Conservation (phyloP, 2,888 invertebrate genomes). For the Helobdella robusta region DNA sequence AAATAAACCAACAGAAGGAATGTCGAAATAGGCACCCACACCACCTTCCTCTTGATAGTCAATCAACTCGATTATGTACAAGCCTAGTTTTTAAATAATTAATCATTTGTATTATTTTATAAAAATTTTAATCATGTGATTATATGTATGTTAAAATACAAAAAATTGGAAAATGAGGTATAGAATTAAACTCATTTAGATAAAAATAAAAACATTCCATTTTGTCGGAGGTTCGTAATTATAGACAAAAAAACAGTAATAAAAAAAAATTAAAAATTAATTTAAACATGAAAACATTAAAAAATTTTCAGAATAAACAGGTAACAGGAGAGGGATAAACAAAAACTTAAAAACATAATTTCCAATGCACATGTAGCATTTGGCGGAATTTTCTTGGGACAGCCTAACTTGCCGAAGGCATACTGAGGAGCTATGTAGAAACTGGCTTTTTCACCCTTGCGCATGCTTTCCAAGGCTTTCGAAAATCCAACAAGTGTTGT, state of each 20-base stretch:
- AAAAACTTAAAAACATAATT: too few relatives aligned
- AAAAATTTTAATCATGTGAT: too few relatives aligned
- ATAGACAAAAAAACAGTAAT: background rate
- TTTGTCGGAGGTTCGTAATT: too few relatives aligned
- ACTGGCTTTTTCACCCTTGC: conserved; percentile 18
- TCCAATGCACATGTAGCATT: conserved; percentile 14
- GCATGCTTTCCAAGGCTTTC: conserved; percentile 18
- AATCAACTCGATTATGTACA: conserved; percentile 49
- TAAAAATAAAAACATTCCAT: too few relatives aligned
- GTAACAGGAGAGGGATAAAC: background rate
- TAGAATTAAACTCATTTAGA: too few relatives aligned
- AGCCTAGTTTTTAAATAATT: conserved; percentile 8
- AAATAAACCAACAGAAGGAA: conserved; percentile 42
- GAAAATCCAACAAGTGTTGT: background rate
- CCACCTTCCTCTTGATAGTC: conserved; percentile 56
- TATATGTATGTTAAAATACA: too few relatives aligned
- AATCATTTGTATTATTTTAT: too few relatives aligned
- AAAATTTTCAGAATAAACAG: background rate
- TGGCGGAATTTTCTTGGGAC: conserved; percentile 1
- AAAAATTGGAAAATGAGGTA: too few relatives aligned
- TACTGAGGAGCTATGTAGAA: conserved; percentile 20
- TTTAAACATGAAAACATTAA: background rate
- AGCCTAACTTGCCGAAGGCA: conserved; percentile 17
- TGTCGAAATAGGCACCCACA: conserved; percentile 50
- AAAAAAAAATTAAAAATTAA: background rate